These are phyloP conservation scores for Chloebia gouldiae DNA, from an alignment of 2,113 vertebrate species.

Conservation along the genomic window DNA sequence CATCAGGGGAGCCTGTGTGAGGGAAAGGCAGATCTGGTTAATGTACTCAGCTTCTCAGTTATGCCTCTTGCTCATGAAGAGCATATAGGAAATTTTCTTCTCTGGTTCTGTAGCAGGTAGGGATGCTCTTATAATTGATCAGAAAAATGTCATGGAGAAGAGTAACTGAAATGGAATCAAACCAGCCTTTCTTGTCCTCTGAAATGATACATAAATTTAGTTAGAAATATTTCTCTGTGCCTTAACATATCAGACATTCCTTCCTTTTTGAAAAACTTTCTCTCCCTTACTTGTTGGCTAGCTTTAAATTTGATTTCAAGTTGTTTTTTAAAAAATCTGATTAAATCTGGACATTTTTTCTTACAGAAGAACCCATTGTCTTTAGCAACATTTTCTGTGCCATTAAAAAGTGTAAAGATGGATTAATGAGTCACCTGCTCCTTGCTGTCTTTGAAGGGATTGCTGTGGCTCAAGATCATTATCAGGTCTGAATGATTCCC, in stretches of 20 bases:
- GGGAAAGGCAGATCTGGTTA: neutral
- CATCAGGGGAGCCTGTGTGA: fast-evolving
- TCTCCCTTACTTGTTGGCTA: neutral
- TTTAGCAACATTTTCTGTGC: slow-evolving; percentile 33
- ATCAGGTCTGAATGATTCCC: slow-evolving; percentile 59
- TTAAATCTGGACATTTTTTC: neutral
- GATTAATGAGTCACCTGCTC: neutral
- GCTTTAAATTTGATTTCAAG: neutral
- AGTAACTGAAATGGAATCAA: neutral
- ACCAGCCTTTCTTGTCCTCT: neutral
- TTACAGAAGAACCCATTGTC: slow-evolving; percentile 43
- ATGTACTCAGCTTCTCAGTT: neutral
- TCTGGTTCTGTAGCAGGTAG: neutral
- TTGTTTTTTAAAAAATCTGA: neutral
- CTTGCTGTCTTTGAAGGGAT: slow-evolving; percentile 25
- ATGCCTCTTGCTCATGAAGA: neutral
- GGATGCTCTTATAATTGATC: neutral
- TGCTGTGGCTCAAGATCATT: neutral
- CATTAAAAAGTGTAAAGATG: neutral
- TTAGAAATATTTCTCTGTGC: neutral
- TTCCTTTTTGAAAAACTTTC: neutral
- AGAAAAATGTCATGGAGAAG: neutral
- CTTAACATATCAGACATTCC: neutral
- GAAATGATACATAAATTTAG: neutral
- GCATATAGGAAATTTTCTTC: neutral